A percentile compares a stretch with the other conserved stretches of the same genome.
These are phyloP conservation scores for Anhinga anhinga DNA, from an alignment of 2,113 vertebrate genomes.

Conservation along the genomic window DNA sequence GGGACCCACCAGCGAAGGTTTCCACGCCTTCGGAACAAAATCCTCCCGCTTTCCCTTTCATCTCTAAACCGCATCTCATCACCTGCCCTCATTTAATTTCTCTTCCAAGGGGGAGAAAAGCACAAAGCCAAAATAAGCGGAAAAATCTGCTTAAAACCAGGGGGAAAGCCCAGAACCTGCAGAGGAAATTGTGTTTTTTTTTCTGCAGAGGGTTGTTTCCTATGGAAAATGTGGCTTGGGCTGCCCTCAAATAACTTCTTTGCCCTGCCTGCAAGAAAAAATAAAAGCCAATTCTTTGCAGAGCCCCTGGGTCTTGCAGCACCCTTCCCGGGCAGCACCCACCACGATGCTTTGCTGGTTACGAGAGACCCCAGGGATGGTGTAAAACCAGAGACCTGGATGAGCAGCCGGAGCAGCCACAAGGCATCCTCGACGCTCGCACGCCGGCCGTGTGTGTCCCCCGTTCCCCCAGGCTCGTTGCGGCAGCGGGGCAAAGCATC, in stretches of 20 bases:
- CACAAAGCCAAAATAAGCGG: not conserved
- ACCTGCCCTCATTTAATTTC: not conserved
- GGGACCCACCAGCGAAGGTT: not conserved
- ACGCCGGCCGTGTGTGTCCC: not conserved
- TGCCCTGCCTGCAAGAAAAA: not conserved
- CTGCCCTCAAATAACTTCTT: not conserved
- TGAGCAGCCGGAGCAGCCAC: not conserved
- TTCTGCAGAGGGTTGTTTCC: not conserved
- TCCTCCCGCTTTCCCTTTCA: not conserved
- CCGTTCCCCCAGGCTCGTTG: not conserved
- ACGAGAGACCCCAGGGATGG: fast-evolving
- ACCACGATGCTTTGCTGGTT: not conserved
- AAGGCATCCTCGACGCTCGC: not conserved
- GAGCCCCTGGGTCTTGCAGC: not conserved
- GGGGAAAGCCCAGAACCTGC: not conserved
- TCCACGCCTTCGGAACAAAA: not conserved
- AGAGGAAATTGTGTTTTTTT: not conserved
- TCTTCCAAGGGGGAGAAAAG: not conserved
- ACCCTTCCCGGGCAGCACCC: not conserved
- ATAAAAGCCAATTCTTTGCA: not conserved
- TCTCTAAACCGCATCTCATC: not conserved
- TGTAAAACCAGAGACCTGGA: not conserved
- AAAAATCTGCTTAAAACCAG: not conserved
- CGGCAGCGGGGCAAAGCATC: not conserved
- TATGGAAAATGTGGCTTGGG: not conserved